Evolutionary conservation across 2,113 vertebrate genomes (phyloP), one percentile per base, ranked within the genome.

Genomic region (Dendrocopos noguchii): DNA sequence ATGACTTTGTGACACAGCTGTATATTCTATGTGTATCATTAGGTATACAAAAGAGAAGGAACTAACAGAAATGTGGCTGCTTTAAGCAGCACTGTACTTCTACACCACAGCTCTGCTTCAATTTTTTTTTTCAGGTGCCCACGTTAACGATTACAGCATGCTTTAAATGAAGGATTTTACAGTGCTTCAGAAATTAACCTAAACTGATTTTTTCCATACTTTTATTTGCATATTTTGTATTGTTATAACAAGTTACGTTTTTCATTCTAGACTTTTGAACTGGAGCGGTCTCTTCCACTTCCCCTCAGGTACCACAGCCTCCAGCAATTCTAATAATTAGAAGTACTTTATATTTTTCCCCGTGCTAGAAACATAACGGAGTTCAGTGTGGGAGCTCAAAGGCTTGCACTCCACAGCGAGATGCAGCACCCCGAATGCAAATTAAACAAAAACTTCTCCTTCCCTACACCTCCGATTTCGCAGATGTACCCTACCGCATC

Each of bases 171-270:
- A 70, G 42, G 13, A 46, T 29, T 80, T 86, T 39, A 20, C 64
- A 79, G 59, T 34, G 82, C 80, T 74, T 70, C 36, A 79, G 52
- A 70, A 87, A 89, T 31, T 3, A 79, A 78, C 18, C 56, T 24
- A 52, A 65, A 67, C 27, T 65, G 53, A 20, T 34, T 59, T 44
- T 33, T 31, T 24, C 13, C 33, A 1, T 7, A 21, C 27, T 87
- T 93, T 71, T 89, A 88, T 84, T 76, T 44, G 66, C 88, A 61
- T 34, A 29, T 88, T 90, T 68, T 68, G 33, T 85, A 46, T 65
- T 34, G 52, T 25, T 76, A 71, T 21, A 84, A 44, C 42, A 97
- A 98, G 97, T 98, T 97, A 50, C 18, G 4, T 89, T 95, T 91
- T 86, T 87, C 91, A 64, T 87, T 44, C 78, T 13, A 76, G 87